Percentiles rank a stretch among this genome's conserved stretches.
These are phyloP conservation scores for Onychorhynchus coronatus DNA, from an alignment of 2,113 vertebrate species.

Conservation along the genomic window DNA sequence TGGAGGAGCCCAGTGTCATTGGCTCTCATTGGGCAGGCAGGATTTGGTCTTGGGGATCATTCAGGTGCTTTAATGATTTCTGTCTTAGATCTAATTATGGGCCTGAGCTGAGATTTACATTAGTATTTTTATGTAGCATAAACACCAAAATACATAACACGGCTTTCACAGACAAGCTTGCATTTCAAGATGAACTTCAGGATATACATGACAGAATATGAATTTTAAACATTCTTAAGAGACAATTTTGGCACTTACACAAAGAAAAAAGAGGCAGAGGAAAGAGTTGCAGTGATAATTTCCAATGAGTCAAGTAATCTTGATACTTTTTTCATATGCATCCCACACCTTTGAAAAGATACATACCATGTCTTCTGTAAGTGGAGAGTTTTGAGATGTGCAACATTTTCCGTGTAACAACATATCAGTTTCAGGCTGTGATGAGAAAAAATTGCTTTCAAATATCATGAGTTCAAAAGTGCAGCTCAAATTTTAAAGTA, in stretches of 20 bases:
- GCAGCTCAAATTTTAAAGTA: constrained; percentile 50
- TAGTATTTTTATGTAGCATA: not conserved
- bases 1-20: not conserved
- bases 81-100: not conserved
- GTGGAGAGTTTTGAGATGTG: not conserved
- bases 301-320: not conserved
- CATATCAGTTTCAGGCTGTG: constrained; percentile 27
- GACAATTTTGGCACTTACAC: not conserved
- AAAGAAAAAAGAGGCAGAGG: not conserved
- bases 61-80: not conserved
- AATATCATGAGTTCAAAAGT: constrained; percentile 33
- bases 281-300: not conserved
- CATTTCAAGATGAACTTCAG: not conserved
- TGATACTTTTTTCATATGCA: not conserved
- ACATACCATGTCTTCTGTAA: not conserved
- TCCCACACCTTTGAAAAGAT: constrained; percentile 1
- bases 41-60: not conserved
- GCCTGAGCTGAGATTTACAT: not conserved
- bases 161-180: not conserved
- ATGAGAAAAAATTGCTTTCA: constrained; percentile 49
- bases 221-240: not conserved
- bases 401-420: constrained; percentile 28
- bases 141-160: not conserved
- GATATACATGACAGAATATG: not conserved
- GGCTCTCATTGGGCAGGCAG: not conserved